These are phyloP conservation scores for Entomobrya proxima DNA, from an alignment of 2,888 invertebrate species.

Conservation along the genomic window DNA sequence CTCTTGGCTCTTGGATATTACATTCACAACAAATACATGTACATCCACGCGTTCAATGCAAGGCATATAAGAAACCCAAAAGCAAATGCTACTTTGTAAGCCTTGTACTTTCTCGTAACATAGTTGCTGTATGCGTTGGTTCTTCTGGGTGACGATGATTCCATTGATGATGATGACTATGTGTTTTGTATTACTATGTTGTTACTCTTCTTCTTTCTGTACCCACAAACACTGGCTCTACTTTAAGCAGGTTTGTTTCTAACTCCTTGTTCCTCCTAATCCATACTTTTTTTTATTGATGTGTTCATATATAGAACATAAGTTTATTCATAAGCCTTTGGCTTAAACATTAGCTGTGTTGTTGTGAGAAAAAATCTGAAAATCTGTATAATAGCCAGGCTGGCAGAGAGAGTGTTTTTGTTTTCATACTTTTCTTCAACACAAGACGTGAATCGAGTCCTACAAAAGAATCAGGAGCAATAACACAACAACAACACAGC, in stretches of 20 bases:
- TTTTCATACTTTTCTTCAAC: conserved; percentile 9
- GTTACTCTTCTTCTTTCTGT: not conserved
- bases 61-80: too few relatives aligned
- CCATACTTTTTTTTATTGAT: not conserved
- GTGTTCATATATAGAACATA: not conserved
- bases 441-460: not conserved
- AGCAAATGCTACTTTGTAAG: too few relatives aligned
- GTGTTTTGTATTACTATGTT: conserved; percentile 6
- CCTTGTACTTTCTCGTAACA: too few relatives aligned
- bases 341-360: too few relatives aligned
- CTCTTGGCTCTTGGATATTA: too few relatives aligned
- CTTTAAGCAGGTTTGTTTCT: too few relatives aligned
- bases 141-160: not conserved
- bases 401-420: not conserved
- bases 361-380: not conserved
- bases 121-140: too few relatives aligned
- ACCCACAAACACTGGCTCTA: too few relatives aligned
- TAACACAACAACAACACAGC: conserved; percentile 12
- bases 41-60: too few relatives aligned
- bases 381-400: conserved; percentile 8
- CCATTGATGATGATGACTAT: not conserved
- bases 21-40: too few relatives aligned
- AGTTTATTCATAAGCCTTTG: too few relatives aligned
- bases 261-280: not conserved
- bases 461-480: not conserved